phyloP scores from a whole-genome alignment of 2,797 vertebrate genomes.

The Nyctalus aviator region DNA sequence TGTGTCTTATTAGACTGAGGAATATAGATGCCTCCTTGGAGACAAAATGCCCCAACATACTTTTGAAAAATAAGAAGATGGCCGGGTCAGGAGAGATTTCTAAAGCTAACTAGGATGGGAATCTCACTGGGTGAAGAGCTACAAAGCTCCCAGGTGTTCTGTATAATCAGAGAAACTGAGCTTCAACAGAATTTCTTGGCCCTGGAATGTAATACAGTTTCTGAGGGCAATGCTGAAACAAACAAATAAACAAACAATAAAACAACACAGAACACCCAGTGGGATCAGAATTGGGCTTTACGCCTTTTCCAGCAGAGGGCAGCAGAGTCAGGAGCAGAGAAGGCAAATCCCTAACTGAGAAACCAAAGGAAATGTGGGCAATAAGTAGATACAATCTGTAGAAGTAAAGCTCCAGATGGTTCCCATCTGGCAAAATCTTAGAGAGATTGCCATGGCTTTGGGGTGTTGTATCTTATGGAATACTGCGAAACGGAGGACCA shows the following conservation, averaged over 20 bases:
- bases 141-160: background rate
- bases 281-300: background rate
- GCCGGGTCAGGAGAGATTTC: background rate
- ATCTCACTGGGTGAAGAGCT: background rate
- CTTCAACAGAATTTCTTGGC: background rate
- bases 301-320: background rate
- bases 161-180: background rate
- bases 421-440: background rate
- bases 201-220: background rate
- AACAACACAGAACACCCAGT: background rate
- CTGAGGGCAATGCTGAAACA: background rate
- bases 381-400: background rate
- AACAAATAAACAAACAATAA: no score
- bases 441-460: background rate
- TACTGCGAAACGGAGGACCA: background rate
- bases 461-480: background rate
- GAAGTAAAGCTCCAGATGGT: background rate
- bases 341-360: background rate
- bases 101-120: background rate
- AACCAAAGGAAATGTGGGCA: background rate
- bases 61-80: constrained; percentile 2
- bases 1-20: background rate
- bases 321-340: background rate
- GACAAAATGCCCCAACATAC: background rate
- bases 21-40: background rate